Evolutionary conservation across 2,888 invertebrate species (phyloP).

Genomic region (Heteromurus nitidus): DNA sequence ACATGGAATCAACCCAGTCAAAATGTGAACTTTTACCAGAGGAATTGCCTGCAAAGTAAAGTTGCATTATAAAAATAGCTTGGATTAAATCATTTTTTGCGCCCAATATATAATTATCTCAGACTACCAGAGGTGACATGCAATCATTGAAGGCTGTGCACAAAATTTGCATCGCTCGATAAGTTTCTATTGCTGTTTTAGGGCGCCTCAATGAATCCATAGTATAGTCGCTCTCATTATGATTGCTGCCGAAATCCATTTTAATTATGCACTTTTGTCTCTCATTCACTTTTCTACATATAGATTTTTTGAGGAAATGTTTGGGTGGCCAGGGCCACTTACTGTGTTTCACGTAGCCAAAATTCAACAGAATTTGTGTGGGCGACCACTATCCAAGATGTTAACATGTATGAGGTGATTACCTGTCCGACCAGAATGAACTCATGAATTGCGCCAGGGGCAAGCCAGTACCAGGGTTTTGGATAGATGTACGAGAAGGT

Average conservation of each 20-base stretch:
- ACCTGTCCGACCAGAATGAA: conserved; percentile 40
- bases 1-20: conserved; percentile 30
- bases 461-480: conserved; percentile 49
- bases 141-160: conserved; percentile 46
- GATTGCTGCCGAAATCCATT: too few relatives aligned
- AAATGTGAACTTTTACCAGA: conserved; percentile 20
- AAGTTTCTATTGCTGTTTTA: conserved; percentile 21
- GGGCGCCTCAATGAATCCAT: conserved; percentile 28
- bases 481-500: conserved; percentile 38
- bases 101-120: too few relatives aligned
- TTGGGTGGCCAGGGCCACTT: too few relatives aligned
- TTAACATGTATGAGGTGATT: conserved; percentile 34
- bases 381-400: conserved; percentile 47
- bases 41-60: too few relatives aligned
- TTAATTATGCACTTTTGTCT: too few relatives aligned
- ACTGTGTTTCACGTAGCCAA: conserved; percentile 61
- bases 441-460: conserved; percentile 56
- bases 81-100: too few relatives aligned
- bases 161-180: conserved; percentile 50
- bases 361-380: conserved; percentile 52
- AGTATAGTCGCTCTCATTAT: conserved; percentile 56
- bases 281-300: too few relatives aligned
- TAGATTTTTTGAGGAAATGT: too few relatives aligned
- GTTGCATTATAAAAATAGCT: too few relatives aligned
- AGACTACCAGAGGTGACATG: conserved; percentile 54